phyloP scores from a whole-genome alignment of 2,797 vertebrate genomes.

The Trichosurus vulpecula region DNA sequence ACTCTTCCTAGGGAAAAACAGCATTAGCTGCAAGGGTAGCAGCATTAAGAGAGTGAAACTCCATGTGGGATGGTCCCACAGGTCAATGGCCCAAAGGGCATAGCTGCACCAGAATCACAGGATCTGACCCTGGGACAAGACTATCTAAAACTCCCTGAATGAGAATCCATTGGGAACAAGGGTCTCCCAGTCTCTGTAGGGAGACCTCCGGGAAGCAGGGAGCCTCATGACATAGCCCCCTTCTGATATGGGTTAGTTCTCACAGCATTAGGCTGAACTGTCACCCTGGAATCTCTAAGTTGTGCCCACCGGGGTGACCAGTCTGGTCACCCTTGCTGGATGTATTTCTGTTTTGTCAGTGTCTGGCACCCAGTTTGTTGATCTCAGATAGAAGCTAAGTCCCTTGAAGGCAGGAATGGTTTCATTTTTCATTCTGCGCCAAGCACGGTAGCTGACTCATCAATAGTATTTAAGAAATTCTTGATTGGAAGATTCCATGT shows the following conservation, averaged over 20 bases:
- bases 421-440: neutral
- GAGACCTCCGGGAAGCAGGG: neutral
- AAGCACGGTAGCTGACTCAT: neutral
- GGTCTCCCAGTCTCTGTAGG: neutral
- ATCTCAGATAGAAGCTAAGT: neutral
- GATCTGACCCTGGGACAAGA: conserved; percentile 89
- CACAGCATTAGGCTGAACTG: too few relatives aligned
- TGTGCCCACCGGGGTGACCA: neutral
- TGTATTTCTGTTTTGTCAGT: neutral
- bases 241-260: neutral
- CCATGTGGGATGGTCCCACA: conserved; percentile 94
- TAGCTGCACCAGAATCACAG: conserved; percentile 93
- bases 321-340: neutral
- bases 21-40: conserved; percentile 64
- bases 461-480: neutral
- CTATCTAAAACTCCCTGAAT: neutral
- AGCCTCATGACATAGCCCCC: neutral
- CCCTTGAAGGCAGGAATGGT: neutral
- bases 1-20: too few relatives aligned
- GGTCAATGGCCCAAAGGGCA: conserved; percentile 89
- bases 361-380: neutral
- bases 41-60: conserved; percentile 91
- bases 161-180: neutral
- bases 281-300: neutral
- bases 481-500: neutral